phyloP scores from a whole-genome alignment of 2,888 invertebrate genomes.

The Drosophila cognata region DNA sequence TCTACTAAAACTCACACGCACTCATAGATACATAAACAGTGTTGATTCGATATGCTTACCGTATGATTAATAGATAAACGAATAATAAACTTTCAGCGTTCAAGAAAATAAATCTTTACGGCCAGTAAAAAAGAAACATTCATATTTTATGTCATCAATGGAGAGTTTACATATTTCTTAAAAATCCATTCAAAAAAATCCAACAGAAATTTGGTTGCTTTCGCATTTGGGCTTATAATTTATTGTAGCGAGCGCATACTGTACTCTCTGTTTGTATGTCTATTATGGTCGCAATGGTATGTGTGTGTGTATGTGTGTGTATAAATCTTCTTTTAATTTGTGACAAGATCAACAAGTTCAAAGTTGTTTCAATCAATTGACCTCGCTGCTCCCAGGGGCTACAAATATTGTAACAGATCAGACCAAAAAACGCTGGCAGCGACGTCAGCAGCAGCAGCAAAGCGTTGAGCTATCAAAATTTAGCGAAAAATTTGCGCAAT shows the following conservation, averaged over 20 bases:
- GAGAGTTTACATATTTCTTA: neutral
- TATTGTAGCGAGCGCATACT: constrained; percentile 41
- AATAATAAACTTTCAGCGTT: neutral
- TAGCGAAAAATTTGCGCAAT: constrained; percentile 50
- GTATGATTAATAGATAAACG: neutral
- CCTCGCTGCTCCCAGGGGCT: constrained; percentile 82
- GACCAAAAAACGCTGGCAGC: constrained; percentile 51
- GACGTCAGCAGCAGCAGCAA: constrained; percentile 17
- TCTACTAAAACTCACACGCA: constrained; percentile 58
- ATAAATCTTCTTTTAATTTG: constrained; percentile 85
- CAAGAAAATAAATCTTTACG: neutral
- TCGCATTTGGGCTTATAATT: neutral
- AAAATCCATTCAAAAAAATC: neutral
- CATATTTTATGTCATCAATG: neutral
- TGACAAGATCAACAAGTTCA: constrained; percentile 86
- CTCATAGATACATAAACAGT: constrained; percentile 42
- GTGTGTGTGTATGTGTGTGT: constrained; percentile 56
- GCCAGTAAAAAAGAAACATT: neutral
- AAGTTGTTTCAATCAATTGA: constrained; percentile 85
- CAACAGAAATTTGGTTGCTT: neutral
- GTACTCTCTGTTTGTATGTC: constrained; percentile 32
- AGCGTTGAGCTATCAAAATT: constrained; percentile 31
- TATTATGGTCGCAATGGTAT: constrained; percentile 24
- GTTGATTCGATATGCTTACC: constrained; percentile 13
- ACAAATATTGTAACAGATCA: constrained; percentile 81